phyloP scores from a whole-genome alignment of 2,888 invertebrate species.

The Acanthosepion esculentum region DNA sequence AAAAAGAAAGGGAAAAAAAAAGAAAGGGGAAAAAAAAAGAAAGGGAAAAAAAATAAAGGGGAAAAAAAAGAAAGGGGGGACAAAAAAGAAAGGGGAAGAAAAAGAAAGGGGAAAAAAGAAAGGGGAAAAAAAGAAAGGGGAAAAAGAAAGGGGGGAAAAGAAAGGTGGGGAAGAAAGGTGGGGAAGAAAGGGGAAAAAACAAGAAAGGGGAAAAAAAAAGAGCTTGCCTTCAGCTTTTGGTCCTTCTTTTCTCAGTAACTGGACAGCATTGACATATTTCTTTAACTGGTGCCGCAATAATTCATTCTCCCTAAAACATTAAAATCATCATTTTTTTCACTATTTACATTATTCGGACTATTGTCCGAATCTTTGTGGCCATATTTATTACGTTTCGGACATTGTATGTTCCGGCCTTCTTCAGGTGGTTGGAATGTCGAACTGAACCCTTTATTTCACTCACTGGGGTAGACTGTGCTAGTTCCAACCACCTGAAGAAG shows the following conservation, averaged over 20 bases:
- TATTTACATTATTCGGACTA: no score
- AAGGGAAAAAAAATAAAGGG: background rate
- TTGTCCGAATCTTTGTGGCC: no score
- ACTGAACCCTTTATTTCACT: no score
- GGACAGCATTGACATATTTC: slow-evolving; percentile 91
- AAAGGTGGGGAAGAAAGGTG: no score
- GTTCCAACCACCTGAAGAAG: no score
- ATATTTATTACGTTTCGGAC: no score
- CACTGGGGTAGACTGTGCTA: no score
- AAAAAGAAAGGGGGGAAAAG: background rate
- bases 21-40: no score
- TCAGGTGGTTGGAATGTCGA: no score
- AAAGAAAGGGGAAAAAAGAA: background rate
- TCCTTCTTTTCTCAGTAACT: slow-evolving; percentile 81
- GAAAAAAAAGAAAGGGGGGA: background rate
- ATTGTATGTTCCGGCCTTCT: no score
- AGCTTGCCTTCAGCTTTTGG: slow-evolving; percentile 59
- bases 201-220: background rate
- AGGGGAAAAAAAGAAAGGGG: background rate
- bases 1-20: background rate
- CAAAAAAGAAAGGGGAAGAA: background rate
- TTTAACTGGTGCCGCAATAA: slow-evolving; percentile 87
- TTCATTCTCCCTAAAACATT: slow-evolving; percentile 83
- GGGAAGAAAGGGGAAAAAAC: background rate
- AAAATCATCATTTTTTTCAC: background rate